Evolutionary conservation across 2,113 vertebrate species (phyloP), one percentile per base, ranked within the genome.

Genomic region (Pelvicachromis taeniatus): DNA sequence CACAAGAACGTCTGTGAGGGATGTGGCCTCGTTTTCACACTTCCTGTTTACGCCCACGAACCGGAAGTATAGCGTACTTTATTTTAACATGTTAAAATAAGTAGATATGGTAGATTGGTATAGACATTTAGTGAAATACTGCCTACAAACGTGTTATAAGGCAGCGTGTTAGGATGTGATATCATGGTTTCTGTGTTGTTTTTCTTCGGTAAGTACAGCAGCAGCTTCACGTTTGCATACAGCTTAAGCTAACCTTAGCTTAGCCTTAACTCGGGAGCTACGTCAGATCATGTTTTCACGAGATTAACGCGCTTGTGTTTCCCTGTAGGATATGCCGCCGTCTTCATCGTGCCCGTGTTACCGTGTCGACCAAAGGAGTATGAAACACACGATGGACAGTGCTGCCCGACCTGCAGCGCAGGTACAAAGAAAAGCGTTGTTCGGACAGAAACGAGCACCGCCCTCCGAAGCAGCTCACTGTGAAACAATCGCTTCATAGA

Each of bases 381-480:
- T 5, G 1, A 0, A 0, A 31, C 75, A 4, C 3, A 2, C 0
- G 10, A 33, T 1, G 82, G 73, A 3, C 9, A 58, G 7, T 88
- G 89, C 33, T 91, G 89, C 9, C 87, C 89, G 1, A 81, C 33
- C 84, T 87, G 89, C 1, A 6, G 53, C 3, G 5, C 68, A 88
- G 89, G 87, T 88, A 84, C 3, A 10, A n/a, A 3, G 16, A 35
- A 21, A 38, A 8, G 6, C 4, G 31, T 61, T 61, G 29, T 61
- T 61, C 14, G 26, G 58, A 33, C 58, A 61, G 13, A 61, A 61
- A 61, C 35, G 16, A 11, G 3, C 4, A 12, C 9, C n/a, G 35
- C 11, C 0, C 31, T n/a, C 53, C 0, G 1, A 63, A n/a, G 5
- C 5, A 6, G 6, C 2, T 63, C 17, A 63, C n/a, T 63, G 3